Evolutionary conservation across 2,797 vertebrate species (phyloP).

Genomic region (Hozukius guyotensis): DNA sequence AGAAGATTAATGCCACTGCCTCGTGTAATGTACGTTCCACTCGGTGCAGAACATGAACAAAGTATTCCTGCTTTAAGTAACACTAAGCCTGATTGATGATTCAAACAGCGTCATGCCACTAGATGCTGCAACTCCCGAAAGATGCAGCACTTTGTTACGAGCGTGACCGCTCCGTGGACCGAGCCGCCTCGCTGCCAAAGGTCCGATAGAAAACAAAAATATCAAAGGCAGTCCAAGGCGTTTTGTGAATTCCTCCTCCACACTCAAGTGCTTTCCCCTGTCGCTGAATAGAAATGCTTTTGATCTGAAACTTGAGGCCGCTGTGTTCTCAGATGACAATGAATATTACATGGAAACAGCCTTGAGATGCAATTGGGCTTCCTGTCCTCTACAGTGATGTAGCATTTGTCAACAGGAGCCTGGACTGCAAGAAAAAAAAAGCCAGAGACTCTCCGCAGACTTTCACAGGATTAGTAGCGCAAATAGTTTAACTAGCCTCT

Average conservation of each 20-base stretch:
- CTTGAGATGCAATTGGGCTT: constrained; percentile 66
- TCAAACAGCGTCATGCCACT: constrained; percentile 15
- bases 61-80: constrained; percentile 21
- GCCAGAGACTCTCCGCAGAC: constrained; percentile 8
- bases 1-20: constrained; percentile 27
- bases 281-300: constrained; percentile 78
- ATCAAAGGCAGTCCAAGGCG: constrained; percentile 70
- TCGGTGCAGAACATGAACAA: constrained; percentile 32
- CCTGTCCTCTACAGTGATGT: constrained; percentile 58
- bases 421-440: constrained; percentile 11
- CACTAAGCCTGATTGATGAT: constrained; percentile 36
- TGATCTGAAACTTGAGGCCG: constrained; percentile 80
- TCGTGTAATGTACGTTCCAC: constrained; percentile 22
- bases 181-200: constrained; percentile 51
- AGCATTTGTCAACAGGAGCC: constrained; percentile 59
- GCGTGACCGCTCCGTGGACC: constrained; percentile 23
- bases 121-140: constrained; percentile 18
- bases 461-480: constrained; percentile 40
- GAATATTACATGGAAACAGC: constrained; percentile 82
- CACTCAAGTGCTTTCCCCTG: constrained; percentile 74
- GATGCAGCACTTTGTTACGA: constrained; percentile 13
- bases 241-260: constrained; percentile 71
- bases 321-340: constrained; percentile 77
- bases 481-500: constrained; percentile 61
- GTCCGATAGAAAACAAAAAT: constrained; percentile 64